These are phyloP conservation scores for Crossocerus cetratus DNA, from an alignment of 2,888 invertebrate genomes.

Conservation along the genomic window DNA sequence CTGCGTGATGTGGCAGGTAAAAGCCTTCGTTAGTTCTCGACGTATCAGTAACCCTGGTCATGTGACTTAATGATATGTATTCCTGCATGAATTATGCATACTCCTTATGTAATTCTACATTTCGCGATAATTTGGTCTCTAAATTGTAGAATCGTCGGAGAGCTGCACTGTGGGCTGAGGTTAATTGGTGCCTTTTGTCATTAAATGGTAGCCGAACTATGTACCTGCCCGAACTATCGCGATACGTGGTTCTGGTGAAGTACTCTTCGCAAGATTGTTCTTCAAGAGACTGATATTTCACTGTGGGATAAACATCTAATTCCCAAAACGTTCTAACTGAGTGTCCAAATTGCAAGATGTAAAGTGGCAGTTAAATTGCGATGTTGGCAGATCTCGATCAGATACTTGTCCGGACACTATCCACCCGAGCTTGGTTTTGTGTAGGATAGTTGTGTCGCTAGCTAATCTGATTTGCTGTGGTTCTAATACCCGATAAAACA, in stretches of 20 bases:
- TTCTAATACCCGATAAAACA: constrained; percentile 1
- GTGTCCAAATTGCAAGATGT: not conserved
- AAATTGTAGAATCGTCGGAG: constrained; percentile 1
- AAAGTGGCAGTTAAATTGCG: not conserved
- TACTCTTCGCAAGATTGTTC: not conserved
- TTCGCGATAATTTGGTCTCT: not conserved
- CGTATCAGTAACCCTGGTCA: not conserved
- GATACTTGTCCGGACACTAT: not conserved
- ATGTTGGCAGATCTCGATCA: not conserved
- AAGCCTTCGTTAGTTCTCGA: not conserved
- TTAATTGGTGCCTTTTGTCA: not conserved
- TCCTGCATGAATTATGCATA: not conserved
- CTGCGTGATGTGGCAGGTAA: not conserved
- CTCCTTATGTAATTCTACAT: not conserved
- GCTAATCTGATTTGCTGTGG: not conserved
- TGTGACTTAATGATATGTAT: constrained; percentile 4
- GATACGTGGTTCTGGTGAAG: not conserved
- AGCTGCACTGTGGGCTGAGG: not conserved
- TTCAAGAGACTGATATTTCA: not conserved
- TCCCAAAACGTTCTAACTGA: constrained; percentile 8
- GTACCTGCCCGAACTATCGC: not conserved
- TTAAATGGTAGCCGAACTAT: not conserved
- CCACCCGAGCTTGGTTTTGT: constrained; percentile 5
- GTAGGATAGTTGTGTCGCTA: not conserved
- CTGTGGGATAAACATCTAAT: not conserved